Base-by-base conservation (phyloP, 2,113 vertebrate species). In the Oenanthe oenanthe region DNA sequence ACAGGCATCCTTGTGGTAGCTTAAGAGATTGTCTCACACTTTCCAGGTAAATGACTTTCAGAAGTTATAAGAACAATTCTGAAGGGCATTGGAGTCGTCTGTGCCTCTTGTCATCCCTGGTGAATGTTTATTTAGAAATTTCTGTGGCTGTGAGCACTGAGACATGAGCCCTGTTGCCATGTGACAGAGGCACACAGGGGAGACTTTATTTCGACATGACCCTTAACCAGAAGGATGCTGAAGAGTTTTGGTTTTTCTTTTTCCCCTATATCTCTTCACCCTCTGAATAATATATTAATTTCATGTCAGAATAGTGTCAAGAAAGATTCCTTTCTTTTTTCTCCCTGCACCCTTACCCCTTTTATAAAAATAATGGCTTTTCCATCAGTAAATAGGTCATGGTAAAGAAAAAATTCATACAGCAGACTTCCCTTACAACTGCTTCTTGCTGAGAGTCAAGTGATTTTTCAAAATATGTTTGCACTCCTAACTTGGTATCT, bases 301-400 rank as follows among this genome's bases (percentile, higher is more conserved):
- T 45, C 3, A 22, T 29, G 20, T 45, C 40, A 62, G 47, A 56
- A 42, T 47, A 48, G 13, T 48, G 70, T 48, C 21, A 61, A 42
- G 47, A 43, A 42, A 28, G 3, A 50, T 28, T 85, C n/a, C 0
- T 31, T 42, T 32, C 24, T 15, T n/a, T 24, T 9, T 13, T 18
- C 10, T 4, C 4, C 1, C 7, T 7, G 7, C 8, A 6, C 4
- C 5, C 3, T 12, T 26, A 31, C 13, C 3, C 4, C 4, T 47
- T 47, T 56, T 57, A 19, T 34, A 67, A 82, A 95, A 72, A 22
- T 56, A 51, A 67, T 74, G 10, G 18, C 13, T 66, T 51, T 87
- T 85, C n/a, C 24, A 38, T n/a, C 17, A 85, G 9, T 1, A 12
- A 60, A 17, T 61, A 75, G 36, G 21, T 67, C 58, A 82, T n/a